These are phyloP conservation scores for Ibidorhyncha struthersii DNA, from an alignment of 2,113 vertebrate genomes.

Conservation along the genomic window DNA sequence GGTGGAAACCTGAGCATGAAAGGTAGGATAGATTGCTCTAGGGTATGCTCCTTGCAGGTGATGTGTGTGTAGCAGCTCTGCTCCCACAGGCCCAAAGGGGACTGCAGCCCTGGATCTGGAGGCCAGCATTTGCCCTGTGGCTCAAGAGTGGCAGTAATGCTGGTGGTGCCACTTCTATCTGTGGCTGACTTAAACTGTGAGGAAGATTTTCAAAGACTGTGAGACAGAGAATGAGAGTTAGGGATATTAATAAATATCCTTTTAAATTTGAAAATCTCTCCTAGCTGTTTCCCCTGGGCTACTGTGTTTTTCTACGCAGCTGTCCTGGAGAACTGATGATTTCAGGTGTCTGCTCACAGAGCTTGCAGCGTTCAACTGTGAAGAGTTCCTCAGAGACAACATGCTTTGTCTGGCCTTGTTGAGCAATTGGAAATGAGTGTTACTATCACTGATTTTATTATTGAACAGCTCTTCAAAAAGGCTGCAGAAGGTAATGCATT, in stretches of 20 bases:
- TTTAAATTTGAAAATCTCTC: not conserved
- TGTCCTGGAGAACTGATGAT: not conserved
- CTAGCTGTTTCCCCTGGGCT: not conserved
- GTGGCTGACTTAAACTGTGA: not conserved
- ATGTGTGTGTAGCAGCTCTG: not conserved
- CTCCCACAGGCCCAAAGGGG: rapidly evolving
- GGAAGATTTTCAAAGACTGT: not conserved
- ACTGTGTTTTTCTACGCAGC: not conserved
- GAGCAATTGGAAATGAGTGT: not conserved
- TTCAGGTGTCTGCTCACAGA: not conserved
- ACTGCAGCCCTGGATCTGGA: not conserved
- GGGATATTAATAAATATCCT: not conserved
- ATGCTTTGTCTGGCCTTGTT: not conserved
- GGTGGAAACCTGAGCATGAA: not conserved
- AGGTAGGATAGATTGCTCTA: not conserved
- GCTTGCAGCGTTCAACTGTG: not conserved
- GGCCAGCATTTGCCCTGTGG: not conserved
- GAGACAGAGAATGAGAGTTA: not conserved
- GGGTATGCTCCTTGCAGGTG: not conserved
- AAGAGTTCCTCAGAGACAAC: not conserved
- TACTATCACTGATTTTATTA: not conserved
- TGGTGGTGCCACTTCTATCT: not conserved
- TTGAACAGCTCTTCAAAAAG: not conserved
- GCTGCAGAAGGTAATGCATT: not conserved
- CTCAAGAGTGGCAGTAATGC: not conserved